Evolutionary conservation across 1,140 invertebrate genomes (phyloP).

Genomic region (Bombus polaris): DNA sequence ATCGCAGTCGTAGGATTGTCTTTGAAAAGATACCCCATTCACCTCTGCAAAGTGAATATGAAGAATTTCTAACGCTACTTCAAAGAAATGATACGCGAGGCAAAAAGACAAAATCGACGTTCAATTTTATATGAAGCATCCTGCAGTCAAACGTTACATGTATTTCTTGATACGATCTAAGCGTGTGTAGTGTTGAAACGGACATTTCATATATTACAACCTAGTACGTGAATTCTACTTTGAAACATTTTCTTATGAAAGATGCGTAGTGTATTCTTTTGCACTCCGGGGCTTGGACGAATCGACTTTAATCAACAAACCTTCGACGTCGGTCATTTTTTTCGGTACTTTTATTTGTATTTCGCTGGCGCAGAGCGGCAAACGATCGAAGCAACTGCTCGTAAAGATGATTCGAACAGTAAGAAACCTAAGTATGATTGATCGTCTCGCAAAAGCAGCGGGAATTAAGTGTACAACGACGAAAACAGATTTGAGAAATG

Average conservation of each 20-base stretch:
- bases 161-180: too few species aligned
- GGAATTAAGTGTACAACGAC: conserved; percentile 66
- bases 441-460: conserved; percentile 41
- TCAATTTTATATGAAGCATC: too few species aligned
- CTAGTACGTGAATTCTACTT: background rate
- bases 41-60: background rate
- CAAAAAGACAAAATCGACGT: too few species aligned
- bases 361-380: background rate
- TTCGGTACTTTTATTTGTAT: background rate
- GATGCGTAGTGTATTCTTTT: background rate
- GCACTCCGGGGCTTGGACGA: too few species aligned
- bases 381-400: too few species aligned
- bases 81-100: background rate
- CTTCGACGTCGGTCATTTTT: background rate
- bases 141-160: too few species aligned
- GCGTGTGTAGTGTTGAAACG: too few species aligned
- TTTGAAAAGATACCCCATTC: too few species aligned
- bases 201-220: too few species aligned
- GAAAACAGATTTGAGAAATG: conserved; percentile 79
- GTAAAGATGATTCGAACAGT: background rate
- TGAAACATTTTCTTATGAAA: background rate
- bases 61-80: background rate
- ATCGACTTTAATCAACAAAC: background rate
- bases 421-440: conserved; percentile 12
- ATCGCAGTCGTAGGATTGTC: too few species aligned